Percentiles rank a stretch among this genome's conserved stretches.
Evolutionary conservation across 2,113 vertebrate species (phyloP).

Genomic region (Laticauda laticaudata): DNA sequence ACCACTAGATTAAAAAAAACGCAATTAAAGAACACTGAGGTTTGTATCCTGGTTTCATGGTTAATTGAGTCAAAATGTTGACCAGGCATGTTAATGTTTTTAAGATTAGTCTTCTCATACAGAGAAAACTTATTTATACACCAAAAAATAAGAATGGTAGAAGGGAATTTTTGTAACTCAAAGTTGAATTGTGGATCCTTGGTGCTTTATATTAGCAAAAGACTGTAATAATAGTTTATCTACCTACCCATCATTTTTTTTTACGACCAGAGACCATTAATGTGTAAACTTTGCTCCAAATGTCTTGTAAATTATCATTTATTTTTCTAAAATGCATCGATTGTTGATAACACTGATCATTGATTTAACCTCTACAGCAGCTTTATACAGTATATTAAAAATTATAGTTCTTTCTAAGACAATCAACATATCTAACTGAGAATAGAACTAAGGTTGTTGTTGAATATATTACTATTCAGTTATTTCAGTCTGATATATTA

Average conservation of each 20-base stretch:
- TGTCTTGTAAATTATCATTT: not conserved
- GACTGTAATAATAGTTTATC: not conserved
- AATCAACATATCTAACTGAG: not conserved
- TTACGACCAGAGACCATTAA: not conserved
- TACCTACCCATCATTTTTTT: not conserved
- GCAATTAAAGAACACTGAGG: not conserved
- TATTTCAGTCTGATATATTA: not conserved
- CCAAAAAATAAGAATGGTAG: not conserved
- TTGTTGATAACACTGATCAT: not conserved
- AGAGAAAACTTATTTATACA: not conserved
- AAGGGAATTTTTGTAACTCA: not conserved
- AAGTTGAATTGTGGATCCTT: not conserved
- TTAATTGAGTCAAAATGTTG: not conserved
- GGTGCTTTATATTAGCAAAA: not conserved
- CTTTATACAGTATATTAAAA: not conserved
- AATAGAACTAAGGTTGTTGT: not conserved
- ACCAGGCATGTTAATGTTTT: not conserved
- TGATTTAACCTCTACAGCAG: not conserved
- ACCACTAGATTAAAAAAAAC: not conserved
- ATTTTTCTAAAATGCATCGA: not conserved
- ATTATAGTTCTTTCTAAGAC: not conserved
- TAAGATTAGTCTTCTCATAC: not conserved
- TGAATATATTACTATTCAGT: not conserved
- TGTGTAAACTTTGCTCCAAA: not conserved
- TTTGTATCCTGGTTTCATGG: not conserved